A percentile compares a stretch with the other conserved stretches of the same genome.
Conservation (phyloP, 2,888 invertebrate species). For the Xestia ashworthii region DNA sequence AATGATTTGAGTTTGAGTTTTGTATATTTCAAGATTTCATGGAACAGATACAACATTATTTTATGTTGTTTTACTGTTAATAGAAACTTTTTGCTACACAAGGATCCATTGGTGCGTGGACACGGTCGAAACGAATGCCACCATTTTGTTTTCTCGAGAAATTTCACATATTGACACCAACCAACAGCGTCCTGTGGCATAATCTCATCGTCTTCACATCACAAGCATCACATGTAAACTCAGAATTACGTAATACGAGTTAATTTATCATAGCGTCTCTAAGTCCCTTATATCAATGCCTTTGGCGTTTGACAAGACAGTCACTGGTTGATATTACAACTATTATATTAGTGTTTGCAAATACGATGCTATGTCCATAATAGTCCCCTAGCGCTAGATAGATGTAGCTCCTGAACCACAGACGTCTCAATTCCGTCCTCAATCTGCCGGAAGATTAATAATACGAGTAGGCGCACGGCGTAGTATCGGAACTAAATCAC, state of each 20-base stretch:
- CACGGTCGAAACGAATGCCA: no score
- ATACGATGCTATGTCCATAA: not conserved
- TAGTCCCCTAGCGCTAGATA: not conserved
- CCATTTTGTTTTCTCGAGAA: not conserved
- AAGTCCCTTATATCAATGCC: not conserved
- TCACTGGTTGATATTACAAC: no score
- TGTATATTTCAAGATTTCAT: not conserved
- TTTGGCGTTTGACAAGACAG: no score
- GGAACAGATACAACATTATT: not conserved
- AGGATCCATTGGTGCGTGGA: not conserved
- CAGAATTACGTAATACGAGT: not conserved
- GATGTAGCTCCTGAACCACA: not conserved
- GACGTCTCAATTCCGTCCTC: conserved; percentile 18
- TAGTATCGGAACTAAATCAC: conserved; percentile 31
- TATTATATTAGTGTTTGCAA: conserved; percentile 1
- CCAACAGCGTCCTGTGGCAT: not conserved
- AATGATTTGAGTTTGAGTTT: no score
- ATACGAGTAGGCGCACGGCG: conserved; percentile 8
- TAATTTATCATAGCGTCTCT: not conserved
- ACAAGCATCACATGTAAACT: not conserved
- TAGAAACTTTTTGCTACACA: not conserved
- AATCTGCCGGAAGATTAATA: conserved; percentile 36
- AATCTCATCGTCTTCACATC: not conserved
- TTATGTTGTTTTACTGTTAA: not conserved
- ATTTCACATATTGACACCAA: not conserved